These are phyloP conservation scores for Rotaria sp. DNA, from an alignment of 2,888 invertebrate species.

Conservation along the genomic window DNA sequence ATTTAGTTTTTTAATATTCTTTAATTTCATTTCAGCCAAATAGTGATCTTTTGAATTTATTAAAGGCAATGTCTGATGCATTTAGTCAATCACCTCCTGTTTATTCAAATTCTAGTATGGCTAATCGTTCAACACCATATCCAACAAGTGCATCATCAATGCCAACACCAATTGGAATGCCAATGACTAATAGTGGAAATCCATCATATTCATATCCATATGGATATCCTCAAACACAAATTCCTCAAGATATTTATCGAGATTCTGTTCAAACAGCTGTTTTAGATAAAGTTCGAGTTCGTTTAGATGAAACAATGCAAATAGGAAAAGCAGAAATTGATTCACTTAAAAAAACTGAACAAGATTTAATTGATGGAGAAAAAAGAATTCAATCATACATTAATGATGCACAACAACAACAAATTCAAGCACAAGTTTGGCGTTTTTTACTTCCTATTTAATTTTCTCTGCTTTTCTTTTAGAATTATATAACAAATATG, in stretches of 20 bases:
- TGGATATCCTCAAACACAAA: neutral
- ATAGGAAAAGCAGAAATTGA: conserved; percentile 66
- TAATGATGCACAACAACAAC: conserved; percentile 44
- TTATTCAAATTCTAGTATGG: conserved; percentile 49
- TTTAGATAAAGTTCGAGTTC: conserved; percentile 79
- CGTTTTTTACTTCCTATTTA: neutral
- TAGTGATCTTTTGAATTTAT: conserved; percentile 77
- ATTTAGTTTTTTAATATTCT: neutral
- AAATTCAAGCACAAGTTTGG: neutral
- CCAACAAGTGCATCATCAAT: conserved; percentile 40
- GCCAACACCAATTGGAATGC: neutral
- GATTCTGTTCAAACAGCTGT: conserved; percentile 87
- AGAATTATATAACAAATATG: neutral
- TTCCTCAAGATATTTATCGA: conserved; percentile 39
- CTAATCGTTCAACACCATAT: conserved; percentile 27
- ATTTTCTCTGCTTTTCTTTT: neutral
- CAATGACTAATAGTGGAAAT: neutral
- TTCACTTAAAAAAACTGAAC: conserved; percentile 51
- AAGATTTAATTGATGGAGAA: conserved; percentile 64
- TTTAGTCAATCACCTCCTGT: conserved; percentile 94
- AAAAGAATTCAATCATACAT: conserved; percentile 72
- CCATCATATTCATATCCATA: neutral
- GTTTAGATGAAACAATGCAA: conserved; percentile 78
- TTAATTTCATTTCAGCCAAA: conserved; percentile 59
- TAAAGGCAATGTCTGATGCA: conserved; percentile 80